Percentiles rank a stretch among this genome's conserved stretches.
phyloP scores from a whole-genome alignment of 2,888 invertebrate genomes.

The Hydrotaea cyrtoneurina region DNA sequence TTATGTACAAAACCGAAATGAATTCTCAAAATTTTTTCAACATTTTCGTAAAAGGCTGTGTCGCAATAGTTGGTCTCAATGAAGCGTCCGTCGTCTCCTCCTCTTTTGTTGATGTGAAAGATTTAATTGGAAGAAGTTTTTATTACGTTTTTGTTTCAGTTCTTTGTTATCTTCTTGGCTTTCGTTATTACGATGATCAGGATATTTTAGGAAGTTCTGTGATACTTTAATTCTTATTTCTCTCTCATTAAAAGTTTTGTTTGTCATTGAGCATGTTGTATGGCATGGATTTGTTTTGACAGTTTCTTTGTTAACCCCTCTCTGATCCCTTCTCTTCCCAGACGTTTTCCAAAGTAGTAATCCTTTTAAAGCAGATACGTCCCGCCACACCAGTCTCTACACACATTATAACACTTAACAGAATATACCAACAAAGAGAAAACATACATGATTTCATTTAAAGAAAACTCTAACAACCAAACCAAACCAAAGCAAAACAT shows the following conservation, averaged over 20 bases:
- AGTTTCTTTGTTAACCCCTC: not conserved
- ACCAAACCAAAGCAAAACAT: slow-evolving; percentile 58
- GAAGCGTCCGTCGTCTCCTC: too few relatives aligned
- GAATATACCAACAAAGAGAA: slow-evolving; percentile 43
- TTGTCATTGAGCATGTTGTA: slow-evolving; percentile 44
- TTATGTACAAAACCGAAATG: slow-evolving; percentile 34
- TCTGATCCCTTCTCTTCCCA: not conserved
- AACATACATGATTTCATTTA: slow-evolving; percentile 20
- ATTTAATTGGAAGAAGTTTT: not conserved
- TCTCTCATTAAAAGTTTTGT: too few relatives aligned
- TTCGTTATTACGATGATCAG: not conserved
- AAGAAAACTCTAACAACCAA: slow-evolving; percentile 45
- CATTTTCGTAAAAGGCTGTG: not conserved
- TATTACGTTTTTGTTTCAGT: not conserved
- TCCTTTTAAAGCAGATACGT: not conserved
- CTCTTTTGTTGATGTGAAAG: not conserved
- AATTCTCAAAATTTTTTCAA: slow-evolving; percentile 23
- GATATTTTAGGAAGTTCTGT: not conserved
- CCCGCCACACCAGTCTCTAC: slow-evolving; percentile 2
- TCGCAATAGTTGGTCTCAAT: not conserved
- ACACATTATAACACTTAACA: slow-evolving; percentile 20
- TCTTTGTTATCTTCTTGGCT: not conserved
- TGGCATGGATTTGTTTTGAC: slow-evolving; percentile 54
- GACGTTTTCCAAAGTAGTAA: not conserved
- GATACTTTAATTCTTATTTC: not conserved